Conservation (phyloP, 1,140 invertebrate genomes). For the Eufriesea mexicana region DNA sequence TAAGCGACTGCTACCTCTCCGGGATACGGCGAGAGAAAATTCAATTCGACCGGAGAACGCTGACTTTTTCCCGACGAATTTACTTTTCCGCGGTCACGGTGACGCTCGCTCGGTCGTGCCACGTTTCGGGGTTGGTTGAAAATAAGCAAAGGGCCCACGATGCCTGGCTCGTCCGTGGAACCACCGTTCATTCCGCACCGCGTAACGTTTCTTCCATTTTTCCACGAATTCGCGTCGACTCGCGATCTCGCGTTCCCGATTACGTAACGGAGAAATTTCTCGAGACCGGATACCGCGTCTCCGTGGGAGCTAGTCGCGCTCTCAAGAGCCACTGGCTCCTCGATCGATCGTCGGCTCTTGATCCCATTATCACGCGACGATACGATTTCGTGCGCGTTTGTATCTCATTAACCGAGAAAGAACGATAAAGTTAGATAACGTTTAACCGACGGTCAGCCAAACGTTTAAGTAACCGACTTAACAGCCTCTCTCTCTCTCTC, state of each 20-base stretch:
- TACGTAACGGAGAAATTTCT: background rate
- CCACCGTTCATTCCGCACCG: too few species aligned
- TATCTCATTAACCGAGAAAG: slow-evolving; percentile 25
- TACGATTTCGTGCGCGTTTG: slow-evolving; percentile 13
- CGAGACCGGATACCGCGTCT: background rate
- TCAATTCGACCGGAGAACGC: background rate
- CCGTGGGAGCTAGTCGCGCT: background rate
- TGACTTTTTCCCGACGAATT: background rate
- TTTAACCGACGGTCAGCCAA: slow-evolving; percentile 20
- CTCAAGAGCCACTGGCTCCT: too few species aligned
- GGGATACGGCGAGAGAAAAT: background rate
- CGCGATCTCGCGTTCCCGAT: background rate
- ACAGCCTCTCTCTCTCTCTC: background rate
- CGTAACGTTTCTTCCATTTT: background rate
- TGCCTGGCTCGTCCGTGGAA: too few species aligned
- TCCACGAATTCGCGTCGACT: background rate
- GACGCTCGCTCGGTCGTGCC: too few species aligned
- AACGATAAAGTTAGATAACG: slow-evolving; percentile 29
- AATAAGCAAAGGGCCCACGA: background rate
- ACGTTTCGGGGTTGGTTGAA: background rate
- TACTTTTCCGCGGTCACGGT: background rate
- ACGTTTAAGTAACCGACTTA: slow-evolving; percentile 10
- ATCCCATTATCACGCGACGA: slow-evolving; percentile 24
- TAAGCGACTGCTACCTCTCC: background rate
- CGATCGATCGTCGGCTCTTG: slow-evolving; percentile 22